Percentiles rank a stretch among this genome's conserved stretches.
phyloP scores from a whole-genome alignment of 2,888 invertebrate species.

The Halocaridina rubra region DNA sequence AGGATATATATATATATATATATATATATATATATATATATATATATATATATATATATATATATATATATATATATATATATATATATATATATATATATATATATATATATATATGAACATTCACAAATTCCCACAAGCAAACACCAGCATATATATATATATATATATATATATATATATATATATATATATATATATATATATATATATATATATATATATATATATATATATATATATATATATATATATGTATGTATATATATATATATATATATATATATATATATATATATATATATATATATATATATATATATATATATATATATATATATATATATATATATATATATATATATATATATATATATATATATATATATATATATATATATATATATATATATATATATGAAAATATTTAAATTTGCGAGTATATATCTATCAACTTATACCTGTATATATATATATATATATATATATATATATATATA shows the following conservation, averaged over 20 bases:
- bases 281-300: background rate
- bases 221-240: background rate
- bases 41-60: background rate
- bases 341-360: background rate
- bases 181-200: background rate
- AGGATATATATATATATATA: background rate
- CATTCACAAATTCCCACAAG: background rate
- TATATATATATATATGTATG: background rate
- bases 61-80: background rate
- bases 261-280: background rate
- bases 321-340: background rate
- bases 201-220: background rate
- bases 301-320: background rate
- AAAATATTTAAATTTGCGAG: background rate
- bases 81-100: background rate
- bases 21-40: background rate
- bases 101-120: background rate
- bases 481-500: conserved; percentile 3
- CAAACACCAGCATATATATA: background rate
- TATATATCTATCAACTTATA: background rate
- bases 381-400: conserved; percentile 6
- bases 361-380: background rate
- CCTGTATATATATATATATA: conserved; percentile 1
- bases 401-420: background rate
- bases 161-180: background rate